Evolutionary conservation across 2,888 invertebrate genomes (phyloP).

Genomic region (Catocala sponsa): DNA sequence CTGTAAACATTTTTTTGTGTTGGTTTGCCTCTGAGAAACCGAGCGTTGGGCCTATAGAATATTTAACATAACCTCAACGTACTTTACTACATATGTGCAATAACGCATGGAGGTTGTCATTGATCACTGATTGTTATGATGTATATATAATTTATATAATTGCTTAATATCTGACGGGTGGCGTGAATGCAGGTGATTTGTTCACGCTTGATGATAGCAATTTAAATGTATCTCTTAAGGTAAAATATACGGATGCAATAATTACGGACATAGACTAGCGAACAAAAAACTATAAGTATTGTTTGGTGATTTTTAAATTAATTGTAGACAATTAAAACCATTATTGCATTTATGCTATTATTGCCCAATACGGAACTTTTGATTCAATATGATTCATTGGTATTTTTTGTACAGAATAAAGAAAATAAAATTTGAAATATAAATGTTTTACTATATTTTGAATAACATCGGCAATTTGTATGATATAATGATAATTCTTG

Average conservation of each 20-base stretch:
- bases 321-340: slow-evolving; percentile 6
- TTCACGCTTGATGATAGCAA: slow-evolving; percentile 40
- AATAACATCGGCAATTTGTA: no score
- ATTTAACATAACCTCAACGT: slow-evolving; percentile 26
- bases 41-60: no score
- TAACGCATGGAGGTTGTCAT: slow-evolving; percentile 36
- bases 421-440: no score
- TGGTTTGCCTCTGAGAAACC: no score
- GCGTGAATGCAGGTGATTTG: slow-evolving; percentile 48
- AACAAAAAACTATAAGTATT: slow-evolving; percentile 16
- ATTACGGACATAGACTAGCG: slow-evolving; percentile 21
- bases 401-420: no score
- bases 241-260: slow-evolving; percentile 34
- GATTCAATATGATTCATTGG: neutral
- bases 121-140: slow-evolving; percentile 48
- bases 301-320: slow-evolving; percentile 14
- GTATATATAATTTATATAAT: slow-evolving; percentile 31
- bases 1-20: no score
- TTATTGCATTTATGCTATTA: slow-evolving; percentile 14
- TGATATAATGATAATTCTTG: no score
- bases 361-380: slow-evolving; percentile 30
- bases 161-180: slow-evolving; percentile 38
- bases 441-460: no score
- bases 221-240: slow-evolving; percentile 40
- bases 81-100: slow-evolving; percentile 26